phyloP scores from a whole-genome alignment of 2,888 invertebrate species.

The Schizaphis graminum region DNA sequence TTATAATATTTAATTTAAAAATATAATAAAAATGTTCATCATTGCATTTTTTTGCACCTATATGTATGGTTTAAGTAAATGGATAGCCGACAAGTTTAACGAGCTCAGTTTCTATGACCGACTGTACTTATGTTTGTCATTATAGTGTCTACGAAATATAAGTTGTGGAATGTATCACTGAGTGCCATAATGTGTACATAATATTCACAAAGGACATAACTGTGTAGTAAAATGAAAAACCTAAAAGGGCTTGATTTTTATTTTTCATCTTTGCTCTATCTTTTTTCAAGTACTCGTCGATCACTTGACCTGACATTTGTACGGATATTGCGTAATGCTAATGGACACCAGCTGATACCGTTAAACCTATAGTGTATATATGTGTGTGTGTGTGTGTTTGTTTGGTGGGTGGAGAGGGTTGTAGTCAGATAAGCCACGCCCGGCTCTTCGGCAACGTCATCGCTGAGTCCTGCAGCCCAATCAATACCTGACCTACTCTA shows the following conservation, averaged over 20 bases:
- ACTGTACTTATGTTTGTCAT: background rate
- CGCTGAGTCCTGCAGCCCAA: constrained; percentile 55
- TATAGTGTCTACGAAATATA: background rate
- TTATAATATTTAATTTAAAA: background rate
- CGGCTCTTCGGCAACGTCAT: constrained; percentile 58
- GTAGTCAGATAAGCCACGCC: constrained; percentile 45
- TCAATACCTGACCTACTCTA: constrained; percentile 65
- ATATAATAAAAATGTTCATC: background rate
- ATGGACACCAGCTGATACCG: constrained; percentile 53
- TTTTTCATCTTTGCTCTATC: constrained; percentile 1
- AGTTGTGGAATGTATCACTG: background rate
- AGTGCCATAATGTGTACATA: background rate
- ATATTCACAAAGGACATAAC: background rate
- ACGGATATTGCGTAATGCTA: constrained; percentile 39
- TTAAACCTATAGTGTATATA: background rate
- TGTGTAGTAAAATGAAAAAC: constrained; percentile 2
- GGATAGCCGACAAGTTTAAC: background rate
- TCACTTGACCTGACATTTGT: constrained; percentile 44
- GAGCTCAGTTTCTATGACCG: background rate
- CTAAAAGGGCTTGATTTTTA: background rate
- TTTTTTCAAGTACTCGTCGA: constrained; percentile 23
- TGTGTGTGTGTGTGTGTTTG: background rate
- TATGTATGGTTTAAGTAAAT: background rate
- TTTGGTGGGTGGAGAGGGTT: background rate
- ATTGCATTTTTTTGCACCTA: background rate